phyloP scores from a whole-genome alignment of 1,140 invertebrate species.

The Aphelinus atriplicis region DNA sequence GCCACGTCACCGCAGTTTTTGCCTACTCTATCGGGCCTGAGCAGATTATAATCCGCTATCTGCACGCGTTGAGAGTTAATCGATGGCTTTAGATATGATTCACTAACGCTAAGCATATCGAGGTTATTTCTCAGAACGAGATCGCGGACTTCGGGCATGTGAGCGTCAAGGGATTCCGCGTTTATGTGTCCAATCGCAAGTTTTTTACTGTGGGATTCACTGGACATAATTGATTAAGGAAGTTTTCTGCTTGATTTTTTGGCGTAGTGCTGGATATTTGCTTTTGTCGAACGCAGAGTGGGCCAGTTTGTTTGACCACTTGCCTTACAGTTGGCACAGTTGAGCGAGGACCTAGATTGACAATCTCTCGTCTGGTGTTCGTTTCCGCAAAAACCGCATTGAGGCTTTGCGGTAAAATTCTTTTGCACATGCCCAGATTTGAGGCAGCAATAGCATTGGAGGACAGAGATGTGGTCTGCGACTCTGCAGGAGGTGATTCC shows the following conservation, averaged over 20 bases:
- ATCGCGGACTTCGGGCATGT: not conserved
- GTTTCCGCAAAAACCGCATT: not conserved
- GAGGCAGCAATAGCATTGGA: not conserved
- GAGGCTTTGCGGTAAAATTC: constrained; percentile 1
- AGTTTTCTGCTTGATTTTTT: not conserved
- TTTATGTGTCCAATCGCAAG: not conserved
- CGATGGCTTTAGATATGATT: not conserved
- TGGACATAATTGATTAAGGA: not conserved
- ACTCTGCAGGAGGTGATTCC: not conserved
- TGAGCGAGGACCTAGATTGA: not conserved
- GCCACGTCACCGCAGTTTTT: not conserved
- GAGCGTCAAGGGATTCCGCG: not conserved
- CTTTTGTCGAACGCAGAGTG: not conserved
- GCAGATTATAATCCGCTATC: not conserved
- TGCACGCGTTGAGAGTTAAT: not conserved
- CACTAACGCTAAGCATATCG: not conserved
- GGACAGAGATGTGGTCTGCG: not conserved
- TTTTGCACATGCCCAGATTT: constrained; percentile 11
- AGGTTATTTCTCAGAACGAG: not conserved
- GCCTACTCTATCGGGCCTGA: not conserved
- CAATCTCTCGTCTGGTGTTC: not conserved
- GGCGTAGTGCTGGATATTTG: not conserved
- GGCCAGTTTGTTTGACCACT: not conserved
- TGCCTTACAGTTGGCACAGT: not conserved
- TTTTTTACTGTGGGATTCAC: not conserved